Evolutionary conservation across 2,797 vertebrate species (phyloP).

Genomic region (Danio tinwini): DNA sequence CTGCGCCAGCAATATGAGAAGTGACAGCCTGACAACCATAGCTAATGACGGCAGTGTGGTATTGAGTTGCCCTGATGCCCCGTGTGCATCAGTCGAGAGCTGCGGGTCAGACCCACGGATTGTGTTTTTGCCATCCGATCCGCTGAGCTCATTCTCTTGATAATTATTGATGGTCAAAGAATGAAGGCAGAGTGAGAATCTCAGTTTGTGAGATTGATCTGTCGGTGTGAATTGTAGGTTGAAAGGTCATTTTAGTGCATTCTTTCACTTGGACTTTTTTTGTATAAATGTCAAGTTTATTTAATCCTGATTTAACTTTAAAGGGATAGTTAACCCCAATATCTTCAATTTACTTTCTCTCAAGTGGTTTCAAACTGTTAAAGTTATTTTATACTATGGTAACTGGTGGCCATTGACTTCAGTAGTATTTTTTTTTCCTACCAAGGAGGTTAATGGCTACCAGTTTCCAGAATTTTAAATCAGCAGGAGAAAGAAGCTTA

Average conservation of each 20-base stretch:
- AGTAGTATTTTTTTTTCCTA: too few relatives aligned
- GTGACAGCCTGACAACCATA: constrained; percentile 51
- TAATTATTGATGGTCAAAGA: constrained; percentile 27
- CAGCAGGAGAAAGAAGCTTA: too few relatives aligned
- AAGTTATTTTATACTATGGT: too few relatives aligned
- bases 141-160: constrained; percentile 6
- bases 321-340: too few relatives aligned
- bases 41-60: constrained; percentile 48
- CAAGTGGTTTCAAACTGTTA: too few relatives aligned
- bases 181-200: constrained; percentile 20
- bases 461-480: too few relatives aligned
- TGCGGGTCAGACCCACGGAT: constrained; percentile 9
- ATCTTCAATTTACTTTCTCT: too few relatives aligned
- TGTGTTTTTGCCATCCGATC: constrained; percentile 30
- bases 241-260: background rate
- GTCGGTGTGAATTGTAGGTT: background rate
- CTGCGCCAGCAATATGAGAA: constrained; percentile 37
- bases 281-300: background rate
- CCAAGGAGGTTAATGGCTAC: too few relatives aligned
- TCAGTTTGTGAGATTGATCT: constrained; percentile 14
- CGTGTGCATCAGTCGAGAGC: constrained; percentile 8
- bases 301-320: background rate
- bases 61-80: constrained; percentile 14
- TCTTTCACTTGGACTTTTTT: background rate
- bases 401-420: too few relatives aligned